Percentiles rank a stretch among this genome's conserved stretches.
These are phyloP conservation scores for Lasiurus cinereus DNA, from an alignment of 2,113 vertebrate species.

Conservation along the genomic window DNA sequence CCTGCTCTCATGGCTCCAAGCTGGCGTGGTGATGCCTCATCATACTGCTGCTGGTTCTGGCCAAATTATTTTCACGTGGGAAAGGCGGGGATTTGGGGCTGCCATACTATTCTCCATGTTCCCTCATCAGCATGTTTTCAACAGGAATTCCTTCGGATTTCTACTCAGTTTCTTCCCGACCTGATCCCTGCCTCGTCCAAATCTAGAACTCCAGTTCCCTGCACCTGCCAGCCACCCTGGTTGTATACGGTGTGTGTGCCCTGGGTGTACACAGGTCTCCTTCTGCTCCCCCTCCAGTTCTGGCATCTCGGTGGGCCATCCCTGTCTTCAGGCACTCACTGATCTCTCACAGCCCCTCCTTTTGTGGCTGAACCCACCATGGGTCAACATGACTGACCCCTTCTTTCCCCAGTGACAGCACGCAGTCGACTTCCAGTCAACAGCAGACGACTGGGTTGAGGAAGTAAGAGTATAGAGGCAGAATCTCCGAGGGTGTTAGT, in stretches of 20 bases:
- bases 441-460: rapidly evolving
- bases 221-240: rapidly evolving
- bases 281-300: too few relatives aligned
- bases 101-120: rapidly evolving
- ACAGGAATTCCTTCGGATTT: not conserved
- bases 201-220: not conserved
- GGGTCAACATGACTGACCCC: too few relatives aligned
- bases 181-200: not conserved
- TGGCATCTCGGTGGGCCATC: not conserved
- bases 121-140: not conserved
- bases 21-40: rapidly evolving
- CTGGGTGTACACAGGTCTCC: rapidly evolving
- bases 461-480: not conserved
- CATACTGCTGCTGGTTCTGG: not conserved
- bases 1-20: not conserved
- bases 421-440: too few relatives aligned
- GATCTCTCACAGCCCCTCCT: not conserved
- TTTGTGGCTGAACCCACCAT: not conserved
- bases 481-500: not conserved
- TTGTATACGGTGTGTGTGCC: not conserved
- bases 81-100: not conserved
- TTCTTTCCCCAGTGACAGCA: not conserved
- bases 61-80: rapidly evolving
- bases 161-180: not conserved
- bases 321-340: not conserved